Percentiles rank a stretch among this genome's conserved stretches.
These are phyloP conservation scores for Iselma pallidipennis DNA, from an alignment of 2,888 invertebrate genomes.

Conservation along the genomic window DNA sequence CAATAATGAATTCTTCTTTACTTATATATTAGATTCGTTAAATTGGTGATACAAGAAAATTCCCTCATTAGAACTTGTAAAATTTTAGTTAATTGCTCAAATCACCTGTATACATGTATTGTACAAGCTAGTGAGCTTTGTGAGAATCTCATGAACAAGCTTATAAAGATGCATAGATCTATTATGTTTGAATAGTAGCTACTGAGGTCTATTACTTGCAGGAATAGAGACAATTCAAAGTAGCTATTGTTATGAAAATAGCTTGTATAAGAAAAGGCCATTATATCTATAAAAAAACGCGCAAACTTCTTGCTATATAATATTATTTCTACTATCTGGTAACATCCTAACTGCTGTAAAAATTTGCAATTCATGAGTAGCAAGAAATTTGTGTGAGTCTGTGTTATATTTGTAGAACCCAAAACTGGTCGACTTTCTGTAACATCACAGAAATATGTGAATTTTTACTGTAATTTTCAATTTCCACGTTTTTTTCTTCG, in stretches of 20 bases:
- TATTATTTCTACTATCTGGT: neutral
- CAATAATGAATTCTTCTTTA: no score
- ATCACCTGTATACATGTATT: no score
- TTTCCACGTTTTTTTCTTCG: no score
- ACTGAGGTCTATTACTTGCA: neutral
- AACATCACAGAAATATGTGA: neutral
- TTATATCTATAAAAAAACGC: constrained; percentile 2
- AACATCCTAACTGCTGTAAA: neutral
- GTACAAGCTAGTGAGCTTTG: no score
- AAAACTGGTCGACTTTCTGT: neutral
- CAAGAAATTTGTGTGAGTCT: neutral
- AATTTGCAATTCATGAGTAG: constrained; percentile 3
- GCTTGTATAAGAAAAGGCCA: constrained; percentile 1
- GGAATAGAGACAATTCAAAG: constrained; percentile 3
- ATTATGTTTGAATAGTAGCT: neutral
- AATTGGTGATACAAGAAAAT: no score
- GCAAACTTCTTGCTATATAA: neutral
- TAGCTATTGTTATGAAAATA: constrained; percentile 2
- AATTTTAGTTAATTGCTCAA: no score
- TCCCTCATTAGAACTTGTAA: no score
- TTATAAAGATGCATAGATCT: constrained; percentile 1
- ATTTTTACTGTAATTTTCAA: neutral
- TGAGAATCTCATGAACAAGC: neutral
- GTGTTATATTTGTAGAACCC: no score
- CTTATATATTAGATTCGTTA: no score